phyloP scores from a whole-genome alignment of 2,113 vertebrate genomes.

The Cacatua alba region DNA sequence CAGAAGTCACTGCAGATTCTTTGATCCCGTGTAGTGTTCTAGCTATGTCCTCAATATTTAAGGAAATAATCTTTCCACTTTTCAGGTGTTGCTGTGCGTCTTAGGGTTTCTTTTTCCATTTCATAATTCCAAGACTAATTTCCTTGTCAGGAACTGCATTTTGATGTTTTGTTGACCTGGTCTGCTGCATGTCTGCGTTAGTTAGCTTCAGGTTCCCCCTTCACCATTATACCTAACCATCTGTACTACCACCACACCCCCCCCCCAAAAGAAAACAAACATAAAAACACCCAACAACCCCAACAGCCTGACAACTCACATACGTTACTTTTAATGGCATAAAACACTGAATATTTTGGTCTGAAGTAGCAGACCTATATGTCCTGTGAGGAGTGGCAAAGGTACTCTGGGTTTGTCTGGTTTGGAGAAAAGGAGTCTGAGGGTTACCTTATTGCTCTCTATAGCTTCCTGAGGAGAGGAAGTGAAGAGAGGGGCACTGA shows the following conservation, averaged over 20 bases:
- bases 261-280: neutral
- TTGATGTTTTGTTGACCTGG: neutral
- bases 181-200: neutral
- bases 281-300: neutral
- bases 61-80: neutral
- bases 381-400: neutral
- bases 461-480: neutral
- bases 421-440: neutral
- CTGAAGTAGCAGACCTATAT: neutral
- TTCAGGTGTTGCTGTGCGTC: neutral
- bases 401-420: neutral
- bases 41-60: neutral
- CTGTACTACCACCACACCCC: neutral
- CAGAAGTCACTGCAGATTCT: neutral
- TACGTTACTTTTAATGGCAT: neutral
- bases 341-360: neutral
- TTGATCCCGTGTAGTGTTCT: neutral
- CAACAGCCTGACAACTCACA: neutral
- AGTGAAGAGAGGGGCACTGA: neutral
- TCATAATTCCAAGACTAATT: neutral
- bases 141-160: neutral
- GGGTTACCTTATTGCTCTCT: fast-evolving
- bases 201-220: neutral
- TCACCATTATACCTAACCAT: neutral
- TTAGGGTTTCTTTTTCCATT: neutral